A percentile compares a stretch with the other conserved stretches of the same genome.
phyloP scores from a whole-genome alignment of 2,888 invertebrate genomes.

The Orthonychiurus folsomi region DNA sequence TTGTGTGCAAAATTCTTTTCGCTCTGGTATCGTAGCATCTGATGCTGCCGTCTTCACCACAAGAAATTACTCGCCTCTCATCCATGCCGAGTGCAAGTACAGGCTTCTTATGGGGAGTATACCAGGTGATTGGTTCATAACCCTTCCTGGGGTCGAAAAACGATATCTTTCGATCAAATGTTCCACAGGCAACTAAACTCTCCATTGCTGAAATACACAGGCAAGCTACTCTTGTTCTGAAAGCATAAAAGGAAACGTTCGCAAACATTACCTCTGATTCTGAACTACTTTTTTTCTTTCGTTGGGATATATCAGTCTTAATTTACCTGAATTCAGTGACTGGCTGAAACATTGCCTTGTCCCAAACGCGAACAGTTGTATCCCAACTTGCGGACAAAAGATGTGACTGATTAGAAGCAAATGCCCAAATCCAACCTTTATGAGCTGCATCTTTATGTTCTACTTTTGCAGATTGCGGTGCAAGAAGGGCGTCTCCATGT shows the following conservation, averaged over 20 bases:
- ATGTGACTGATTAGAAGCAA: conserved; percentile 17
- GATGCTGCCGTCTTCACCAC: conserved; percentile 34
- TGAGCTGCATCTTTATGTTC: conserved; percentile 47
- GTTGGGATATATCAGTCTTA: not conserved
- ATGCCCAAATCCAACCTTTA: conserved; percentile 55
- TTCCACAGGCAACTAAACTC: conserved; percentile 27
- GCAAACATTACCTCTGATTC: not conserved
- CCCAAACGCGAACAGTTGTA: conserved; percentile 30
- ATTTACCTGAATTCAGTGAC: conserved; percentile 27
- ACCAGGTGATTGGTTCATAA: conserved; percentile 18
- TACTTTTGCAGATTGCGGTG: conserved; percentile 11
- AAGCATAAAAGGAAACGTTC: conserved; percentile 14
- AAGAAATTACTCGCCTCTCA: conserved; percentile 29
- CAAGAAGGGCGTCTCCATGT: not conserved
- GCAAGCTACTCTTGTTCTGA: conserved; percentile 20
- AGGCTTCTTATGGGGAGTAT: conserved; percentile 28
- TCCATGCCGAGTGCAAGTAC: conserved; percentile 34
- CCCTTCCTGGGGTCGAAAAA: conserved; percentile 29
- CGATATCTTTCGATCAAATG: conserved; percentile 28
- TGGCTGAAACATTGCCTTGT: conserved; percentile 18
- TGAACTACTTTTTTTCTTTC: not conserved
- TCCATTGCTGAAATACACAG: conserved; percentile 28
- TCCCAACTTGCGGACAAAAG: conserved; percentile 31
- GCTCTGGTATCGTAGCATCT: conserved; percentile 23
- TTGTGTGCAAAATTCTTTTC: conserved; percentile 14